Base-by-base conservation (phyloP, 2,797 vertebrate genomes). In the Alfaro cultratus region DNA sequence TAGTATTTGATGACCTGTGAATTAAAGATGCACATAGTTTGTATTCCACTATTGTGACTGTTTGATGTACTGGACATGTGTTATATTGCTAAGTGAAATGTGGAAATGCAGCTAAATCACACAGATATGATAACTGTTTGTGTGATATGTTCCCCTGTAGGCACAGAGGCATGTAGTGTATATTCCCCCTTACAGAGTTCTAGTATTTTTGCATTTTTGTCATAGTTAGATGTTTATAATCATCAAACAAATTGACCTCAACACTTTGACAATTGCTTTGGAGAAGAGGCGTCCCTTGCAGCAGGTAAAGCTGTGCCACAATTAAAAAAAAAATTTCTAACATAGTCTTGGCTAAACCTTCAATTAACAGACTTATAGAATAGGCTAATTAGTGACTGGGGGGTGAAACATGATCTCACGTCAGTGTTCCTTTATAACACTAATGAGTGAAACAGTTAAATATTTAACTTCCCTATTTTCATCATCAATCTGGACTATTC, bases 401-500 rank as follows among this genome's bases (percentile, higher is more conserved):
- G 60, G 75, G 29, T 77, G n/a, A 78, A 47, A 73, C 11, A 70
- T 8, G 1, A 72, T 47, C 57, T 51, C 55, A 73, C 62, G 31
- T 4, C 18, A 11, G 18, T 53, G 1, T 29, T 51, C 41, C n/a
- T 79, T 80, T 26, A 72, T 76, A 67, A 82, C 21, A 29, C 5
- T 81, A 78, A 84, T 77, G 49, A 72, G 51, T 31, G 23, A 71
- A 83, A 57, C 41, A 79, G 77, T 86, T 55, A 70, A 82, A 80
- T 79, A 83, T 72, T 76, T 73, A 49, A 23, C 79, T 84, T 87
- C 51, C 67, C 55, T 60, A 45, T 78, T 91, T 82, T 73, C 79
- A 83, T 83, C 82, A 87, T 89, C 60, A 86, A 71, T 88, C 74
- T 81, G 74, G 51, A 80, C 83, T 79, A 78, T 62, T 88, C 73